Base-by-base conservation (phyloP, 1,140 invertebrate species). In the Venturia canescens region DNA sequence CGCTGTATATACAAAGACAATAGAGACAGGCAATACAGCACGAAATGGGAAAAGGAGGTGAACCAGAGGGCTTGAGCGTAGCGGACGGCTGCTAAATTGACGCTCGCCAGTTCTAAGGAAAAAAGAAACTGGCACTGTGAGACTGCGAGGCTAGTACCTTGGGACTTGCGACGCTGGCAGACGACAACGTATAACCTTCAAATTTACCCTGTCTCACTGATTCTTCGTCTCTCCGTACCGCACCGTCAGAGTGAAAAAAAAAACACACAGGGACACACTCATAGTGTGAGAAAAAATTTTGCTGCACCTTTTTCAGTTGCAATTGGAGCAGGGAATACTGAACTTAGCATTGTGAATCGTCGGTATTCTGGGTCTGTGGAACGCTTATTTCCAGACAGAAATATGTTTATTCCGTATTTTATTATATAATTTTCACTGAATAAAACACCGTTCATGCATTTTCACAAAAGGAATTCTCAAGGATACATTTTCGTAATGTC, bases 121-220 rank as follows among this genome's bases (percentile, higher is more conserved):
- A 60, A 50, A 57, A 50, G 66, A 76, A 50, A 63, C 76, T 34
- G 31, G 53, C 29, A 44, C 67, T 34, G 72, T 69, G 60, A 11
- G 50, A 31, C n/a, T 48, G 18, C 21, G 23, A n/a, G 78, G 16
- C 34, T 26, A 11, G 50, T 15, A 48, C n/a, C 50, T 72, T 48
- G 72, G 72, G 72, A 76, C 72, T 76, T 60, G 48, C 50, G 26
- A 60, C 31, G 29, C 50, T 18, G 50, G 53, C 72, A 26, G 80
- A 84, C 80, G 78, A 83, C 82, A 79, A 83, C 79, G 50, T 53
- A 53, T 53, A 53, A 76, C 78, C 82, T 83, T 84, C 81, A 82
- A 84, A 83, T 84, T 84, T 77, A 84, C 74, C 71, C 79, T 86
- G 81, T 85, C 83, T 83, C 72, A 74, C 48, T 44, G 44, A 26